Evolutionary conservation across 2,888 invertebrate genomes (phyloP).

Genomic region (Ferdinandea cuprea): DNA sequence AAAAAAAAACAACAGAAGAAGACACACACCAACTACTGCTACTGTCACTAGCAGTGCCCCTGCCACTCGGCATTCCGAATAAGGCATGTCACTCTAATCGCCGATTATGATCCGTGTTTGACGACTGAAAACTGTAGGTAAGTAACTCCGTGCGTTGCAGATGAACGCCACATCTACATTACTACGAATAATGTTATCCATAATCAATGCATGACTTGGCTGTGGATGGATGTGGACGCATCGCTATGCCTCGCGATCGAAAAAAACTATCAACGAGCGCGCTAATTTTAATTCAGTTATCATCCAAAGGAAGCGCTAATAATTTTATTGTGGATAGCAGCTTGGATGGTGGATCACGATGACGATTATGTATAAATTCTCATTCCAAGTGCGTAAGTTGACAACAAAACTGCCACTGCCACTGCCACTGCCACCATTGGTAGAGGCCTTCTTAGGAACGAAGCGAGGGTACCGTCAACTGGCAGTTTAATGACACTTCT

Average conservation of each 20-base stretch:
- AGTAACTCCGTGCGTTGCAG: not conserved
- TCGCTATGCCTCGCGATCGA: slow-evolving; percentile 30
- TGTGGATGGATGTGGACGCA: slow-evolving; percentile 42
- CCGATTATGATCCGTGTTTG: slow-evolving; percentile 60
- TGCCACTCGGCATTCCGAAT: slow-evolving; percentile 36
- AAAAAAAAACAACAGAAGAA: slow-evolving; percentile 52
- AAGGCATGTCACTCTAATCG: slow-evolving; percentile 61
- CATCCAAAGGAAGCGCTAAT: slow-evolving; percentile 72
- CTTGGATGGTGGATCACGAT: too few relatives aligned
- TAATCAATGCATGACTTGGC: slow-evolving; percentile 42
- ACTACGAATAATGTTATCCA: slow-evolving; percentile 20
- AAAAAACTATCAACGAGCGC: slow-evolving; percentile 45
- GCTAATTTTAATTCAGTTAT: slow-evolving; percentile 74
- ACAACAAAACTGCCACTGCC: slow-evolving; percentile 63
- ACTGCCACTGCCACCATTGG: slow-evolving; percentile 25
- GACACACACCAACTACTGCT: slow-evolving; percentile 31
- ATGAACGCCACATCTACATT: slow-evolving; percentile 50
- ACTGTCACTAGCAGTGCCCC: not conserved
- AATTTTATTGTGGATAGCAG: slow-evolving; percentile 49
- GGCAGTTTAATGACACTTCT: slow-evolving; percentile 58
- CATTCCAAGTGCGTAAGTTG: slow-evolving; percentile 65
- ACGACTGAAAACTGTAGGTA: slow-evolving; percentile 40
- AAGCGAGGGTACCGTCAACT: slow-evolving; percentile 42
- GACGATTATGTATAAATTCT: slow-evolving; percentile 15
- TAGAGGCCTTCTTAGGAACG: too few relatives aligned